phyloP scores from a whole-genome alignment of 2,113 vertebrate genomes.

The Sula dactylatra region DNA sequence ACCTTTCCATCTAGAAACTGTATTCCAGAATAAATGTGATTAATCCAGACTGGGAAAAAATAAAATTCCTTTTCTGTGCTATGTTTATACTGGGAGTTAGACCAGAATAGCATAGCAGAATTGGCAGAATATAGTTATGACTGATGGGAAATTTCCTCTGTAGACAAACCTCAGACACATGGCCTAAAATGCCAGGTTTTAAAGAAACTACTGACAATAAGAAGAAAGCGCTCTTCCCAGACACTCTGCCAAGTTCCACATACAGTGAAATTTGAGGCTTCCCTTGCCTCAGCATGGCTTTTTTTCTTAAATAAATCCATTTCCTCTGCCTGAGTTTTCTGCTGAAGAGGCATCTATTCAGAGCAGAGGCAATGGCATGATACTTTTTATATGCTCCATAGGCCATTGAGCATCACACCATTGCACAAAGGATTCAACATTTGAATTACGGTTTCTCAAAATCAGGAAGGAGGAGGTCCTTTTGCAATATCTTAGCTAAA shows the following conservation, averaged over 20 bases:
- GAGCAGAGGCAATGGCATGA: not conserved
- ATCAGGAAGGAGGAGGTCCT: not conserved
- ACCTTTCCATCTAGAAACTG: not conserved
- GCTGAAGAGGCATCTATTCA: not conserved
- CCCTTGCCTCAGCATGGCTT: not conserved
- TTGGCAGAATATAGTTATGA: not conserved
- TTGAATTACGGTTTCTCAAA: not conserved
- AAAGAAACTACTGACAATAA: not conserved
- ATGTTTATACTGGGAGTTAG: not conserved
- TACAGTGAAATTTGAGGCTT: not conserved
- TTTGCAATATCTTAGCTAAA: not conserved
- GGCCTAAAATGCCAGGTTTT: not conserved
- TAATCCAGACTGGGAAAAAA: not conserved
- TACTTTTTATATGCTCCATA: not conserved
- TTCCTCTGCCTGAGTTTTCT: not conserved
- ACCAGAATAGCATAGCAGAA: not conserved
- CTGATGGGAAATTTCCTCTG: not conserved
- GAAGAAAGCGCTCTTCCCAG: not conserved
- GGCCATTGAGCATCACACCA: not conserved
- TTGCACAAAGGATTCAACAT: not conserved
- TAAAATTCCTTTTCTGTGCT: not conserved
- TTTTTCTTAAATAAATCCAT: not conserved
- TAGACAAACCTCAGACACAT: not conserved
- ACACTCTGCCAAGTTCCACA: not conserved
- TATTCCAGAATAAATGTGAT: not conserved